These are phyloP conservation scores for Haemorhous mexicanus DNA, from an alignment of 2,113 vertebrate species.

Conservation along the genomic window DNA sequence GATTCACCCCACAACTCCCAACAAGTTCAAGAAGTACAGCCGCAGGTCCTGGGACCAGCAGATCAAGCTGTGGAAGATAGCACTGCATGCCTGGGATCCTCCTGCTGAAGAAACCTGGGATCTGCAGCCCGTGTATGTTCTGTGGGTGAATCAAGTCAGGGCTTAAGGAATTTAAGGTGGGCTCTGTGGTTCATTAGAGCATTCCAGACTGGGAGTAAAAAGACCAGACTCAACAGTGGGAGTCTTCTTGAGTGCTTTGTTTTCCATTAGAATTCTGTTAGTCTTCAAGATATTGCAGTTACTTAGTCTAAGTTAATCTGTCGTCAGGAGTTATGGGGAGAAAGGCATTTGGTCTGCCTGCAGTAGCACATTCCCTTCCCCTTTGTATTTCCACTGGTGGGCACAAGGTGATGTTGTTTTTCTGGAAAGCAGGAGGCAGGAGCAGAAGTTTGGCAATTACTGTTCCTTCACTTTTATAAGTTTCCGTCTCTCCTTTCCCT, in stretches of 20 bases:
- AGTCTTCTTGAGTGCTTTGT: neutral
- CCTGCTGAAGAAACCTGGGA: conserved; percentile 75
- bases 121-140: conserved; percentile 82
- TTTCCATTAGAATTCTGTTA: no score
- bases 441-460: neutral
- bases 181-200: neutral
- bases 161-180: neutral
- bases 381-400: neutral
- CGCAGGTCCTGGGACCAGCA: conserved; percentile 98
- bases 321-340: rapidly evolving
- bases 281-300: no score
- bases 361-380: neutral
- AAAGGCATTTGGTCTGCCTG: neutral
- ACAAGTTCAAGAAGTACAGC: conserved; percentile 97
- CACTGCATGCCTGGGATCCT: conserved; percentile 94
- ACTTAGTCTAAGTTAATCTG: neutral
- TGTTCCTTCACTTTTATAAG: neutral
- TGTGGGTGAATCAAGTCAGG: neutral
- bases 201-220: neutral
- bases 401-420: neutral
- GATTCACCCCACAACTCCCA: conserved; percentile 92
- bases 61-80: conserved; percentile 94
- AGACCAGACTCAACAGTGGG: neutral
- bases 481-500: neutral
- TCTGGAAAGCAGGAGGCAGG: neutral